phyloP scores from a whole-genome alignment of 2,888 invertebrate species.

The Ophion obscuratus region DNA sequence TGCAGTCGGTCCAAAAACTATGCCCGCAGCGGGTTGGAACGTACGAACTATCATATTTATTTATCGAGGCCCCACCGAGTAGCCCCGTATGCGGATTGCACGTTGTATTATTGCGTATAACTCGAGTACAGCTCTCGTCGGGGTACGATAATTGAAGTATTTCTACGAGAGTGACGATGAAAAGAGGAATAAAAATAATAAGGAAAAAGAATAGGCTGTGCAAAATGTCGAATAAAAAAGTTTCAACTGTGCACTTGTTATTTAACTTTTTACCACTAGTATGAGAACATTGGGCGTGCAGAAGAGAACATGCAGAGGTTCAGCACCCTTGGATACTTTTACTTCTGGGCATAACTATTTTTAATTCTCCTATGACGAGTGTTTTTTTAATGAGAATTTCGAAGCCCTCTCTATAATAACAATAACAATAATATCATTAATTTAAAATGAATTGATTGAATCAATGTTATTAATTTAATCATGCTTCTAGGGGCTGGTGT shows the following conservation, averaged over 20 bases:
- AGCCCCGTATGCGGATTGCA: not conserved
- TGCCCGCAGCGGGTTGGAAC: not conserved
- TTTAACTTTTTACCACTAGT: not conserved
- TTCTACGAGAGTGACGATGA: not conserved
- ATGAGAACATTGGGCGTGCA: not conserved
- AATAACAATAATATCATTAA: not conserved
- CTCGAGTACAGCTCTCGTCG: constrained; percentile 32
- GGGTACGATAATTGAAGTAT: not conserved
- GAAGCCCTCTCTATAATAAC: not conserved
- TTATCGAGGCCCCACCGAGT: constrained; percentile 22
- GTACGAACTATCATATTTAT: constrained; percentile 41
- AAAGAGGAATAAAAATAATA: not conserved
- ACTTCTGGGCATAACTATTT: not conserved
- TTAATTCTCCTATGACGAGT: not conserved
- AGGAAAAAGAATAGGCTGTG: no score
- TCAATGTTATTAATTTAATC: no score
- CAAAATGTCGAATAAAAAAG: constrained; percentile 9
- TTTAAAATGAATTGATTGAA: not conserved
- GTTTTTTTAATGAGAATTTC: not conserved
- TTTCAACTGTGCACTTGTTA: not conserved
- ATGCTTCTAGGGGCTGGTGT: no score
- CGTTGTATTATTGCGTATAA: not conserved
- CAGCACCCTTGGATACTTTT: not conserved
- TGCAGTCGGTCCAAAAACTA: constrained; percentile 36
- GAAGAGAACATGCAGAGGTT: not conserved